A percentile compares a stretch with the other conserved stretches of the same genome.
Conservation (phyloP, 2,797 vertebrate species). For the Heterohyrax brucei region DNA sequence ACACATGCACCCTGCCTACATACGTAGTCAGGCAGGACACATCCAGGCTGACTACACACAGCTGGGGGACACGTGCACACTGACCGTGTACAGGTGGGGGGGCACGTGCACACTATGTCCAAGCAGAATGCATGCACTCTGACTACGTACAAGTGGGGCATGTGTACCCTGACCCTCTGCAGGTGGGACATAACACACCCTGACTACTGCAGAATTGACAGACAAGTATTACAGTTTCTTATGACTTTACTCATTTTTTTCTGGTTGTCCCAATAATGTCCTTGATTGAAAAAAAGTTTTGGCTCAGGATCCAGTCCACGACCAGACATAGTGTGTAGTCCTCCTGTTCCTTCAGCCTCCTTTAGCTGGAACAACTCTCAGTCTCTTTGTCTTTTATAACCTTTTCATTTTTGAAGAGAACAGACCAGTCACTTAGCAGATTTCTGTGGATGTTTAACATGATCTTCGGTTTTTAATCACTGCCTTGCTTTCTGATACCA, state of each 20-base stretch:
- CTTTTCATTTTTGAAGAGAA: slow-evolving; percentile 52
- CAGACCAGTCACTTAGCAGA: neutral
- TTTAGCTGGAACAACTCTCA: neutral
- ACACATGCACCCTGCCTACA: no score
- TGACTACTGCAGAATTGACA: neutral
- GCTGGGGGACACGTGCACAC: no score
- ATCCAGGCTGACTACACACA: no score
- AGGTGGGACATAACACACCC: neutral
- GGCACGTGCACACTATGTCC: no score
- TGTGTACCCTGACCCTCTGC: no score
- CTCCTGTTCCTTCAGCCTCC: neutral
- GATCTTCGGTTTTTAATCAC: neutral
- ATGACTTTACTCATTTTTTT: neutral
- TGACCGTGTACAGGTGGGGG: no score
- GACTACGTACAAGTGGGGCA: no score
- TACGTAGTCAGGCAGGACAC: no score
- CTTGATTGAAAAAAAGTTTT: neutral
- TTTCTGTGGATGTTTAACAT: neutral
- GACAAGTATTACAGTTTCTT: neutral
- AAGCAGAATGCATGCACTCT: no score
- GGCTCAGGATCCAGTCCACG: no score
- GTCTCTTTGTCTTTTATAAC: neutral
- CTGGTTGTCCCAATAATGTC: neutral
- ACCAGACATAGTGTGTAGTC: neutral
- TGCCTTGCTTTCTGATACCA: neutral